Conservation (phyloP, 2,797 vertebrate species). For the Neoniphon sammara region DNA sequence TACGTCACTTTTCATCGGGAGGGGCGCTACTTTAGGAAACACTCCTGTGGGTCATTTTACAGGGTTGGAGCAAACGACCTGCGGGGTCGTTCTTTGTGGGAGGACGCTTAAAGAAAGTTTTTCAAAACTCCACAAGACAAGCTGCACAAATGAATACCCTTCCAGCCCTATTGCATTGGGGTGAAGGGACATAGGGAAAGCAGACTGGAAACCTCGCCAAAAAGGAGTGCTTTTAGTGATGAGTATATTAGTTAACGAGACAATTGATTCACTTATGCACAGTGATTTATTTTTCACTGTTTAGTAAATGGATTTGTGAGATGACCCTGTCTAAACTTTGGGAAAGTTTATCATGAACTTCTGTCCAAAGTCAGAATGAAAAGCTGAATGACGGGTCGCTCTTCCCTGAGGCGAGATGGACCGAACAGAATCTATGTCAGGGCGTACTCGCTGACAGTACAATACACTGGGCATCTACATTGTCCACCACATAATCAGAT, state of each 20-base stretch:
- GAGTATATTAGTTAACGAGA: slow-evolving; percentile 6
- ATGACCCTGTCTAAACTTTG: slow-evolving; percentile 54
- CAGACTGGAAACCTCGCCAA: too few relatives aligned
- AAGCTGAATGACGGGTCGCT: slow-evolving; percentile 52
- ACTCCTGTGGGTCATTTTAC: too few relatives aligned
- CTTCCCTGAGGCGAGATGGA: slow-evolving; percentile 25
- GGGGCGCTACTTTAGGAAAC: too few relatives aligned
- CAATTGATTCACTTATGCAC: slow-evolving; percentile 24
- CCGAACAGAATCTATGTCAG: slow-evolving; percentile 49
- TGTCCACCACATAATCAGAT: slow-evolving; percentile 58
- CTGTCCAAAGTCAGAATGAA: slow-evolving; percentile 1
- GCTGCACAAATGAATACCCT: too few relatives aligned
- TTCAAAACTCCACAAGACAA: too few relatives aligned
- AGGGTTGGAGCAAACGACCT: too few relatives aligned
- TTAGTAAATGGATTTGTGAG: slow-evolving; percentile 27
- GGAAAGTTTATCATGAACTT: slow-evolving; percentile 54
- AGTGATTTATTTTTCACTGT: slow-evolving; percentile 37
- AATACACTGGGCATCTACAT: slow-evolving; percentile 41
- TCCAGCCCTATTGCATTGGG: too few relatives aligned
- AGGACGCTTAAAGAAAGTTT: too few relatives aligned
- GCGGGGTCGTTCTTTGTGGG: too few relatives aligned
- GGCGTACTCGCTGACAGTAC: slow-evolving; percentile 37
- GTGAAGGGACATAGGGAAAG: too few relatives aligned
- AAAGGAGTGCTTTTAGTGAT: too few relatives aligned
- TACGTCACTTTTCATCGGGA: too few relatives aligned